Conservation (phyloP, 2,113 vertebrate species). For the Colaptes auratus region DNA sequence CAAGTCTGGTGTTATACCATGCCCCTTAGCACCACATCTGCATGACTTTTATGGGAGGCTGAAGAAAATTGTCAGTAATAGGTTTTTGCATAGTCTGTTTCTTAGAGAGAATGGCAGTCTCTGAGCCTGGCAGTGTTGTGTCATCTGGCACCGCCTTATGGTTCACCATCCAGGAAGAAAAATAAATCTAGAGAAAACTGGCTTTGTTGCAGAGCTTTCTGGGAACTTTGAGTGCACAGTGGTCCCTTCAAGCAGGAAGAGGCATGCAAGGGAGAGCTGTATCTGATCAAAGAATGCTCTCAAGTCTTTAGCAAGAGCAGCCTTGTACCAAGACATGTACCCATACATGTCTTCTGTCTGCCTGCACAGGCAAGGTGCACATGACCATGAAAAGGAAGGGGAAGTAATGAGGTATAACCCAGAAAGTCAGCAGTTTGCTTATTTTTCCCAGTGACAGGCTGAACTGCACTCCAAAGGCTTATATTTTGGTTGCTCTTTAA, state of each 20-base stretch:
- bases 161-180: background rate
- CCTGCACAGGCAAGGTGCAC: background rate
- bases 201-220: background rate
- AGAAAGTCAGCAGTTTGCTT: background rate
- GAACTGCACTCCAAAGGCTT: background rate
- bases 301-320: background rate
- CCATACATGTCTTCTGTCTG: background rate
- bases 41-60: background rate
- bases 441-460: background rate
- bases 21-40: too few relatives aligned
- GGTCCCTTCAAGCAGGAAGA: background rate
- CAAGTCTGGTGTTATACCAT: too few relatives aligned
- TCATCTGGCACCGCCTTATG: fast-evolving
- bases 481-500: constrained; percentile 6
- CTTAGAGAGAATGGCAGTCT: background rate
- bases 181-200: background rate
- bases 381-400: background rate
- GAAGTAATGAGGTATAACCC: background rate
- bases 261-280: background rate
- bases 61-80: background rate
- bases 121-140: background rate
- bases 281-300: background rate
- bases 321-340: background rate
- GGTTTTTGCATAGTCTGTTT: background rate
- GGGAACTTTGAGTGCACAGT: background rate